These are phyloP conservation scores for Cardiocondyla obscurior DNA, from an alignment of 1,140 invertebrate genomes.

Conservation along the genomic window DNA sequence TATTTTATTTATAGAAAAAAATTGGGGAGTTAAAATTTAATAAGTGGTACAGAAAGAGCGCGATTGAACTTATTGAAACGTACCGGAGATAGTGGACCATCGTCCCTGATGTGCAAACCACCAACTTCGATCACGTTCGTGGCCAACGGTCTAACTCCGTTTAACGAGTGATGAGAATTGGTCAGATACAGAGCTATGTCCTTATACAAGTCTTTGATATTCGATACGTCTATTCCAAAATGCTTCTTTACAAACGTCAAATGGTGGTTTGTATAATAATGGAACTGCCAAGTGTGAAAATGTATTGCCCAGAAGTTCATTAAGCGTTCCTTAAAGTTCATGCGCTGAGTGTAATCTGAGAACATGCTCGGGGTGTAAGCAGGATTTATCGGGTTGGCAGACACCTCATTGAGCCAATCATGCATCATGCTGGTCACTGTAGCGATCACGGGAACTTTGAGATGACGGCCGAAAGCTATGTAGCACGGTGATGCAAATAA, in stretches of 20 bases:
- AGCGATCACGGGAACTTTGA: conserved; percentile 85
- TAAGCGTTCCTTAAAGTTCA: conserved; percentile 86
- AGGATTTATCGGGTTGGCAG: conserved; percentile 85
- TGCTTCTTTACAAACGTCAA: conserved; percentile 72
- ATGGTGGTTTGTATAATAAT: conserved; percentile 61
- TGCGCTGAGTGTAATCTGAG: conserved; percentile 83
- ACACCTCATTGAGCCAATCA: conserved; percentile 85
- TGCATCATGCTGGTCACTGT: conserved; percentile 85
- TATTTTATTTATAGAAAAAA: no score
- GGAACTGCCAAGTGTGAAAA: not conserved
- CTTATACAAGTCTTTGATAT: conserved; percentile 79
- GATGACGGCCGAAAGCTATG: conserved; percentile 84
- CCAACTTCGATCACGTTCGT: conserved; percentile 86
- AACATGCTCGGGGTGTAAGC: conserved; percentile 83
- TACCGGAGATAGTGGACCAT: conserved; percentile 67
- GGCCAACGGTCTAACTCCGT: conserved; percentile 81
- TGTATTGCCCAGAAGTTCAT: conserved; percentile 77
- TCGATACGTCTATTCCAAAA: conserved; percentile 77
- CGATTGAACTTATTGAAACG: conserved; percentile 17
- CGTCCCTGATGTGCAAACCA: conserved; percentile 84
- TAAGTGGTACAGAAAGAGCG: no score
- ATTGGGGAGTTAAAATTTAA: no score
- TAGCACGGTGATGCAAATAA: conserved; percentile 80
- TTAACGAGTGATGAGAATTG: conserved; percentile 85
- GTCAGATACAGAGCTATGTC: conserved; percentile 83